Evolutionary conservation across 2,113 vertebrate species (phyloP), one percentile per base, ranked within the genome.

Genomic region (Rhagologus leucostigma): DNA sequence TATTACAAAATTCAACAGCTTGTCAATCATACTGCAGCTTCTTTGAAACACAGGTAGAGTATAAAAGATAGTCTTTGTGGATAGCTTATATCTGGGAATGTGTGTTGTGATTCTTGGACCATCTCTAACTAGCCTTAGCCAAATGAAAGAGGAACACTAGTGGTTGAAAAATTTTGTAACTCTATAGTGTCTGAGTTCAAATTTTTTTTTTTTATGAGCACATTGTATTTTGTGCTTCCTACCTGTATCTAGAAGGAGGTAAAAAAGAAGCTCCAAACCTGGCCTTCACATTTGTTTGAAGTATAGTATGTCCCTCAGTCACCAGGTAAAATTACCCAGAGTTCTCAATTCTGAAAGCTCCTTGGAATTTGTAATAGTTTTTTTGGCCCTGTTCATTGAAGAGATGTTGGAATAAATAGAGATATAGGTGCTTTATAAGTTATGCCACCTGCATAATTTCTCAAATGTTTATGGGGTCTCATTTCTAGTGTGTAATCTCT

Each of bases 71-170:
- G 24, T 90, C 84, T 95, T 7, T 94, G 52, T 27, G 62, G 21
- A 68, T 64, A 78, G 57, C n/a, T 95, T 78, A 7, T 74, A 49
- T 73, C 55, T 84, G 78, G 89, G 44, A 39, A 47, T 21, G 29
- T 62, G 50, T 2, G 4, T 50, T 95, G 85, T 84, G 39, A 88
- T 94, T 95, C 83, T 94, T 92, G 96, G 86, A 85, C 63, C 18
- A 39, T 77, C 6, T 55, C 9, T 93, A 29, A 35, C 44, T 24
- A 55, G 15, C 56, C 57, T 26, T 50, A 63, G 89, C 79, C 87
- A 92, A 78, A 65, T 52, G 42, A 39, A 59, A 67, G 42, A 76
- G 67, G 46, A 90, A 50, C 47, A 35, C 4, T 41, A 59, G 32
- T 29, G 69, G 49, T 0, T 86, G 71, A 77, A 78, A 91, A 81